A percentile compares a stretch with the other conserved stretches of the same genome.
phyloP scores from a whole-genome alignment of 1,140 invertebrate species.

The Ridgeia piscesae region DNA sequence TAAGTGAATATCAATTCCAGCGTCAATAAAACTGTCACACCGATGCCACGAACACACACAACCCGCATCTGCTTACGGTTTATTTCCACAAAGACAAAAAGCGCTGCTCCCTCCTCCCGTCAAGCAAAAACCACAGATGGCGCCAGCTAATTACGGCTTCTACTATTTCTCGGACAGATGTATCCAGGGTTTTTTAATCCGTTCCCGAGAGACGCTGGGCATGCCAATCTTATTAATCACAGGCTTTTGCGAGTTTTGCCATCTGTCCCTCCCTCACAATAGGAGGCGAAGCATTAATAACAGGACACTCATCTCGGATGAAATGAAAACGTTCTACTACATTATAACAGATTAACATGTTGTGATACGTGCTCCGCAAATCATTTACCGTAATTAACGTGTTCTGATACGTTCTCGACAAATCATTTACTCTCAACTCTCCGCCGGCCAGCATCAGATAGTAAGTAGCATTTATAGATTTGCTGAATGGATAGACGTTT shows the following conservation, averaged over 20 bases:
- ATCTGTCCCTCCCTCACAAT: not conserved
- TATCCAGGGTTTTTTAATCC: not conserved
- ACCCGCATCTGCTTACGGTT: not conserved
- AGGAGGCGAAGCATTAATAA: not conserved
- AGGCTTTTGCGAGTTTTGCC: not conserved
- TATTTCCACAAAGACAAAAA: not conserved
- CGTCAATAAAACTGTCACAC: not conserved
- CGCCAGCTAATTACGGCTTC: not conserved
- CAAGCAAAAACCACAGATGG: conserved; percentile 4
- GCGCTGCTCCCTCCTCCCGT: not conserved
- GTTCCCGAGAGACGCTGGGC: not conserved
- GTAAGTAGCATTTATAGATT: too few species aligned
- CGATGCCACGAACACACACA: not conserved
- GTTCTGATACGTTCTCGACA: too few species aligned
- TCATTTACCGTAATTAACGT: not conserved
- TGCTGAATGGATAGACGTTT: too few species aligned
- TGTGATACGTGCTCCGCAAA: not conserved
- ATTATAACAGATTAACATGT: not conserved
- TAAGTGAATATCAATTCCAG: not conserved
- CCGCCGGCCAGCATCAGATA: too few species aligned
- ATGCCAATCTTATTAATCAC: not conserved
- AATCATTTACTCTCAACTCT: too few species aligned
- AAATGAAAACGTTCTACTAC: not conserved
- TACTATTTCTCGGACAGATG: not conserved
- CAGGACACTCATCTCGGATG: not conserved